Percentiles rank a stretch among this genome's conserved stretches.
These are phyloP conservation scores for Hyposoter dolosus DNA, from an alignment of 2,888 invertebrate genomes.

Conservation along the genomic window DNA sequence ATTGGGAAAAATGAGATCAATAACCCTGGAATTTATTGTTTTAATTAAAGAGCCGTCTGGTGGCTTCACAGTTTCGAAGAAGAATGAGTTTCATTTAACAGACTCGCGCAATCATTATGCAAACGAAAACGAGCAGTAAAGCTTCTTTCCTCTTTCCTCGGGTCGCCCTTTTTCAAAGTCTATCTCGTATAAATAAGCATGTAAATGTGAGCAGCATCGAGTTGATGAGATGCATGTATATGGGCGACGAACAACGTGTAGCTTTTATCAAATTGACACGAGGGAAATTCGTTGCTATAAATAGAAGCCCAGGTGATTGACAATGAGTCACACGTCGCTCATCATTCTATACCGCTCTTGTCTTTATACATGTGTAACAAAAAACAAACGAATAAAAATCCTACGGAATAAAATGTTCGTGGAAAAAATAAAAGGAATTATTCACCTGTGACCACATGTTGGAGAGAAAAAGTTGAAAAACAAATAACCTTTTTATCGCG, in stretches of 20 bases:
- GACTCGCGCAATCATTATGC: constrained; percentile 57
- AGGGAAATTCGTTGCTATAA: constrained; percentile 59
- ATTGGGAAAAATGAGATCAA: not conserved
- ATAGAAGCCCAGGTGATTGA: constrained; percentile 53
- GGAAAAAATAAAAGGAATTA: constrained; percentile 31
- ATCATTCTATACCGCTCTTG: constrained; percentile 22
- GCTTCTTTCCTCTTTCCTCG: not conserved
- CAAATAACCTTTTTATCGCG: not conserved
- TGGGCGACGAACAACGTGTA: constrained; percentile 27
- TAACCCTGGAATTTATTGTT: constrained; percentile 3
- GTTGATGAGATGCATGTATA: not conserved
- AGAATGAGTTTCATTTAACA: constrained; percentile 32
- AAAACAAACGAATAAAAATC: not conserved
- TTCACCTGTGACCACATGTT: constrained; percentile 9
- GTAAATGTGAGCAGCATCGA: constrained; percentile 9
- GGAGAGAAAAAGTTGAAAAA: not conserved
- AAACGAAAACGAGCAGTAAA: constrained; percentile 51
- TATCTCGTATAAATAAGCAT: constrained; percentile 40
- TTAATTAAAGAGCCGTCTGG: constrained; percentile 3
- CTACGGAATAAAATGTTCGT: constrained; percentile 9
- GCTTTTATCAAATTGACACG: constrained; percentile 53
- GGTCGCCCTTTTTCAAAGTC: not conserved
- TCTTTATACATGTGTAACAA: constrained; percentile 8
- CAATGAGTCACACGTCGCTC: constrained; percentile 54
- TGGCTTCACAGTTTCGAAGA: constrained; percentile 16